phyloP scores from a whole-genome alignment of 1,140 invertebrate genomes.

The Pseudomyrmex sp. region DNA sequence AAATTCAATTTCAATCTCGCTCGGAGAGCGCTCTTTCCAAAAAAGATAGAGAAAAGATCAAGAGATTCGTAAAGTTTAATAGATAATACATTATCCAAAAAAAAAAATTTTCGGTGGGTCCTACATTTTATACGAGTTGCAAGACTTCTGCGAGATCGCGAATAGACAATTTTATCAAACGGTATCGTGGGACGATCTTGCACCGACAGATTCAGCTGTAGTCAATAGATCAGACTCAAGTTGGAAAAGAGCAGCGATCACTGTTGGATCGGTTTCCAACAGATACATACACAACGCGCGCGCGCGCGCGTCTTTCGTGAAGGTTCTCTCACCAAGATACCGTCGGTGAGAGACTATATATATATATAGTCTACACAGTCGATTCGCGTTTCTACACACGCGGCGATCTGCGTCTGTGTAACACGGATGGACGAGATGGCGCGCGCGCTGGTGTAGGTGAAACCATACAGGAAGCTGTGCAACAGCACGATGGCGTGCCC shows the following conservation, averaged over 20 bases:
- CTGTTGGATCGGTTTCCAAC: constrained; percentile 66
- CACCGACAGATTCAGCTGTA: constrained; percentile 57
- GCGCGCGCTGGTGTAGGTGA: constrained; percentile 60
- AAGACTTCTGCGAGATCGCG: not conserved
- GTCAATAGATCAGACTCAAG: constrained; percentile 60
- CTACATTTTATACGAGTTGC: not conserved
- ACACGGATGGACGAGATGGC: constrained; percentile 8
- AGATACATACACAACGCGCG: constrained; percentile 27
- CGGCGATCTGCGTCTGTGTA: not conserved
- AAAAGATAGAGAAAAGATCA: not conserved
- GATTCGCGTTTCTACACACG: constrained; percentile 21
- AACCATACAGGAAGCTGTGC: constrained; percentile 70
- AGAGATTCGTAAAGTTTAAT: not conserved
- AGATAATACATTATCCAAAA: constrained; percentile 11
- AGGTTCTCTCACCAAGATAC: constrained; percentile 32
- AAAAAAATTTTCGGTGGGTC: constrained; percentile 12
- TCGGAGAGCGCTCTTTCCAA: not conserved
- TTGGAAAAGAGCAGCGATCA: constrained; percentile 58
- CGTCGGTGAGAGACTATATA: not conserved
- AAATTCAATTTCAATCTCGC: constrained; percentile 25
- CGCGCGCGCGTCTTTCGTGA: constrained; percentile 41
- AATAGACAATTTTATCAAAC: constrained; percentile 17
- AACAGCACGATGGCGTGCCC: constrained; percentile 66
- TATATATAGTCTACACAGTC: constrained; percentile 9
- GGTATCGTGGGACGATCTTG: constrained; percentile 13